These are phyloP conservation scores for Blastobasis adustella DNA, from an alignment of 2,888 invertebrate species.

Conservation along the genomic window DNA sequence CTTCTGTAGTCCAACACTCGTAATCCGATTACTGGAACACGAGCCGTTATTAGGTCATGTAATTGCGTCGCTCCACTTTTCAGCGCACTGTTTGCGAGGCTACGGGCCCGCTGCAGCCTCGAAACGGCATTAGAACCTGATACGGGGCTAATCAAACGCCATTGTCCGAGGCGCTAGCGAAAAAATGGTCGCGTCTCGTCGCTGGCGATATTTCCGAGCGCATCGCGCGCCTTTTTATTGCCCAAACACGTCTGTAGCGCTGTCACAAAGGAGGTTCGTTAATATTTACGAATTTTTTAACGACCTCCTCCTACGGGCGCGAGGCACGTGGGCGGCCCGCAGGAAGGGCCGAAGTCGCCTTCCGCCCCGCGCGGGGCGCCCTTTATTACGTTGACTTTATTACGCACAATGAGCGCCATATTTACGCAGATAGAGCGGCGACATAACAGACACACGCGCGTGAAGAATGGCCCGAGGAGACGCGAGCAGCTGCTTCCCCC, in stretches of 20 bases:
- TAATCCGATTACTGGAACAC: slow-evolving; percentile 13
- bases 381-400: slow-evolving; percentile 55
- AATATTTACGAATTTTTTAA: slow-evolving; percentile 16
- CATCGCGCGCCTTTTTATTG: too few species aligned
- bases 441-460: slow-evolving; percentile 58
- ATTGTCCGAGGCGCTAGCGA: too few species aligned
- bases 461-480: slow-evolving; percentile 41
- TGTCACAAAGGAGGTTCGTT: slow-evolving; percentile 5
- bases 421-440: slow-evolving; percentile 51
- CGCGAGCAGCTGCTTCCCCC: slow-evolving; percentile 46
- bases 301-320: slow-evolving; percentile 12
- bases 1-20: not conserved
- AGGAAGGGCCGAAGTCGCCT: slow-evolving; percentile 56
- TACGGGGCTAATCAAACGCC: too few species aligned
- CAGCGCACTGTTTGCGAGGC: not conserved
- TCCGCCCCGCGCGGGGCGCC: slow-evolving; percentile 42
- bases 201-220: too few species aligned
- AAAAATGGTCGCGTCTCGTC: too few species aligned
- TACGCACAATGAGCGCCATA: slow-evolving; percentile 64
- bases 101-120: too few species aligned
- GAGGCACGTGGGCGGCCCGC: slow-evolving; percentile 22
- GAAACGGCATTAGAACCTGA: too few species aligned
- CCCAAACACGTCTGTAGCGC: not conserved
- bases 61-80: slow-evolving; percentile 4
- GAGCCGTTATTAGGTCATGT: slow-evolving; percentile 9